A percentile compares a stretch with the other conserved stretches of the same genome.
These are phyloP conservation scores for Condylostylus longicornis DNA, from an alignment of 1,140 invertebrate genomes.

Conservation along the genomic window DNA sequence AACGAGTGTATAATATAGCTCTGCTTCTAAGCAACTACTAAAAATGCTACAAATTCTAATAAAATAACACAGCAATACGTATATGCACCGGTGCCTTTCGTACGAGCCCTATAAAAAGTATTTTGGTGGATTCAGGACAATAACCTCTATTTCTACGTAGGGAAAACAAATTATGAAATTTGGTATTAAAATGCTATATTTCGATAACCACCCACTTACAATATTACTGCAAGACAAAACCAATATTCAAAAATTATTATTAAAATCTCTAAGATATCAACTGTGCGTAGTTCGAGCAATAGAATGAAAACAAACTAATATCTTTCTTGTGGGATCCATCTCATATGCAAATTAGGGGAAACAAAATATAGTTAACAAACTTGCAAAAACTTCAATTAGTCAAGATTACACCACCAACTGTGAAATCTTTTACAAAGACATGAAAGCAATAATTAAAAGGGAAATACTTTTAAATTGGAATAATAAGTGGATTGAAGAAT, in stretches of 20 bases:
- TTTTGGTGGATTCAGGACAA: slow-evolving; percentile 6
- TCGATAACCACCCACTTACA: no score
- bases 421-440: background rate
- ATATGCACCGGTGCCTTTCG: slow-evolving; percentile 4
- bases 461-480: background rate
- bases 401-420: background rate
- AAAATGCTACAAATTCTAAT: no score
- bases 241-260: no score
- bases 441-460: background rate
- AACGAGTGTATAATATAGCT: no score
- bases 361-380: slow-evolving; percentile 4
- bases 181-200: no score
- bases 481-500: background rate
- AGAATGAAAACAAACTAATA: background rate
- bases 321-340: slow-evolving; percentile 4
- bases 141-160: background rate
- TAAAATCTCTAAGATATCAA: no score
- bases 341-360: slow-evolving; percentile 3
- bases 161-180: background rate
- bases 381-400: slow-evolving; percentile 5
- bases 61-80: slow-evolving; percentile 5
- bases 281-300: no score
- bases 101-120: slow-evolving; percentile 3
- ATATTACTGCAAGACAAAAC: no score
- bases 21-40: no score